Conservation (phyloP, 2,113 vertebrate species). For the Odocoileus virginianus region DNA sequence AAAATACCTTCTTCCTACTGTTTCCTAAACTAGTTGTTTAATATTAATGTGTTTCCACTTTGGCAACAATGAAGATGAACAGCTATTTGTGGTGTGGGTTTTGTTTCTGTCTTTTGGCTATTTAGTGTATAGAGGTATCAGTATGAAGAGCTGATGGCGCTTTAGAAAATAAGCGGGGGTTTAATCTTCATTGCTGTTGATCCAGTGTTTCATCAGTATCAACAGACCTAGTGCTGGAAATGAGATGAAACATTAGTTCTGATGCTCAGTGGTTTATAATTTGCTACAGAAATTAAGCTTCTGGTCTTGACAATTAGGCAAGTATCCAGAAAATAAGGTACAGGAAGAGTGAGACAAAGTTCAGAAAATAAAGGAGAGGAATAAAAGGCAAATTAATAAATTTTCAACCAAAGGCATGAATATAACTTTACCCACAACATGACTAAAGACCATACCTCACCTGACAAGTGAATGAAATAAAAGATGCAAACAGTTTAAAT, state of each 20-base stretch:
- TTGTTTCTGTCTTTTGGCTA: conserved; percentile 10
- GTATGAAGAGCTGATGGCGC: not conserved
- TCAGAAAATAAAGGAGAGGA: not conserved
- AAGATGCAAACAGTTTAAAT: not conserved
- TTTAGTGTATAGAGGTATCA: not conserved
- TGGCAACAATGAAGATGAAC: conserved; percentile 10
- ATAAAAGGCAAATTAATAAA: not conserved
- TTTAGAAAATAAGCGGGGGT: conserved; percentile 31
- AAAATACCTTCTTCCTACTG: conserved; percentile 18
- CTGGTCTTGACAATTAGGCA: conserved; percentile 7
- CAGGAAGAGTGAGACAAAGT: not conserved
- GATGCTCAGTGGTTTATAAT: not conserved
- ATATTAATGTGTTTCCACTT: conserved; percentile 32
- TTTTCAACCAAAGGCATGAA: not conserved
- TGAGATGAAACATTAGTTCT: not conserved
- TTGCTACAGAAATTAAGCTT: not conserved
- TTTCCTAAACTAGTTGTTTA: conserved; percentile 30
- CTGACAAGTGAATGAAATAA: not conserved
- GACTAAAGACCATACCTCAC: not conserved
- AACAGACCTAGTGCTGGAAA: not conserved
- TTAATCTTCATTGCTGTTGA: conserved; percentile 36
- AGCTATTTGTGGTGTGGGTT: not conserved
- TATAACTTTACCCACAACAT: not conserved
- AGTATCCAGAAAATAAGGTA: not conserved
- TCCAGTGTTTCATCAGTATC: conserved; percentile 17